A percentile compares a stretch with the other conserved stretches of the same genome.
phyloP scores from a whole-genome alignment of 2,888 invertebrate species.

The Spodoptera picta region DNA sequence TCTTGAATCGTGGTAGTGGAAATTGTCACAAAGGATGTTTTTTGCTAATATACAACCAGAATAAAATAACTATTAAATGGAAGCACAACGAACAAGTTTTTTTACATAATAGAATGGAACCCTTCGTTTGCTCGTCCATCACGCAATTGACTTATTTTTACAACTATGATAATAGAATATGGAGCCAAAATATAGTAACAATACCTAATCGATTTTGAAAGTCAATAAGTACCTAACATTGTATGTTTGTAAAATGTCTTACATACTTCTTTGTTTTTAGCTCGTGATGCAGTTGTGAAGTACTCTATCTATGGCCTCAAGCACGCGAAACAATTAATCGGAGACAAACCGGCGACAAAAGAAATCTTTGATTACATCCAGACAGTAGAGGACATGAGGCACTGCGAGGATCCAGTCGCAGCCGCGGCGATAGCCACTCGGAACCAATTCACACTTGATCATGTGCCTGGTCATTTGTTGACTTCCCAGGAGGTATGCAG shows the following conservation, averaged over 20 bases:
- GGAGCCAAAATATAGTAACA: too few species aligned
- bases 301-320: slow-evolving; percentile 88
- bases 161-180: too few species aligned
- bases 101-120: too few species aligned
- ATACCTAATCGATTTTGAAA: too few species aligned
- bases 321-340: slow-evolving; percentile 79
- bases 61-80: too few species aligned
- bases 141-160: too few species aligned
- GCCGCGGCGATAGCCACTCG: slow-evolving; percentile 85
- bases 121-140: too few species aligned
- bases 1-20: too few species aligned
- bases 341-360: slow-evolving; percentile 75
- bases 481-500: slow-evolving; percentile 89
- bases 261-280: slow-evolving; percentile 56
- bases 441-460: slow-evolving; percentile 89
- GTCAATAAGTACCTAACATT: too few species aligned
- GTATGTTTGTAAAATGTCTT: background rate
- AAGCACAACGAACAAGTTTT: too few species aligned
- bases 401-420: slow-evolving; percentile 83
- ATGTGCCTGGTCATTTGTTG: slow-evolving; percentile 91
- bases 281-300: slow-evolving; percentile 78
- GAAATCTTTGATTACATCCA: slow-evolving; percentile 82
- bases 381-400: slow-evolving; percentile 84
- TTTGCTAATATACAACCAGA: too few species aligned
- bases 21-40: too few species aligned